Conservation (phyloP, 1,140 invertebrate genomes). For the Planococcus citri region DNA sequence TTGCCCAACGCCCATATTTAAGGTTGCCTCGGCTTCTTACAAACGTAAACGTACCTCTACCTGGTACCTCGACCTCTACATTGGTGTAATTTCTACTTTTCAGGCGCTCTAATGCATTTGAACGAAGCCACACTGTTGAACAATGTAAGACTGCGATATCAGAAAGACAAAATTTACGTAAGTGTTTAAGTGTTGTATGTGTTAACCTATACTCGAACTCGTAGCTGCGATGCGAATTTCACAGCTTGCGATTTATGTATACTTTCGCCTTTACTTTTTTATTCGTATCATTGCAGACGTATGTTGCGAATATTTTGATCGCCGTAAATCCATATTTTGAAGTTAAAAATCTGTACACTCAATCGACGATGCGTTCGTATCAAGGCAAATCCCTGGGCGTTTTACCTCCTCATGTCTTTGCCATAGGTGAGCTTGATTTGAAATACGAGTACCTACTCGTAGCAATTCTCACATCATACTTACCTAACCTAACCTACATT, state of each 20-base stretch:
- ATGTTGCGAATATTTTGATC: constrained; percentile 95
- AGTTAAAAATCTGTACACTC: constrained; percentile 75
- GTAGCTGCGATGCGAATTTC: no score
- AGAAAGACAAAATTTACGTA: constrained; percentile 94
- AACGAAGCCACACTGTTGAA: constrained; percentile 94
- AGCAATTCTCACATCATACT: no score
- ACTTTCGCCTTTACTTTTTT: no score
- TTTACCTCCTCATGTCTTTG: constrained; percentile 91
- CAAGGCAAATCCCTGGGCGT: constrained; percentile 88
- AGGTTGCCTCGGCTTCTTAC: no score
- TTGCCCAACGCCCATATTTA: no score
- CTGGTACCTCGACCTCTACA: no score
- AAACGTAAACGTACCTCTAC: no score
- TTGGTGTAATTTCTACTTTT: no score
- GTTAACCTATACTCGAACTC: no score
- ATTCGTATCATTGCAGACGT: constrained; percentile 70
- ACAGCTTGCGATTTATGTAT: no score
- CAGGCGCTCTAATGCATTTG: constrained; percentile 92
- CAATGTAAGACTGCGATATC: constrained; percentile 82
- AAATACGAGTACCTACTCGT: no score
- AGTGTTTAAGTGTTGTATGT: no score
- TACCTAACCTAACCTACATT: neutral
- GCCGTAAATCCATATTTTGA: constrained; percentile 96
- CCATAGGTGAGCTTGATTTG: constrained; percentile 83
- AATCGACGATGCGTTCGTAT: constrained; percentile 78